Conservation (phyloP, 2,797 vertebrate species). For the Pteronotus mesoamericanus region DNA sequence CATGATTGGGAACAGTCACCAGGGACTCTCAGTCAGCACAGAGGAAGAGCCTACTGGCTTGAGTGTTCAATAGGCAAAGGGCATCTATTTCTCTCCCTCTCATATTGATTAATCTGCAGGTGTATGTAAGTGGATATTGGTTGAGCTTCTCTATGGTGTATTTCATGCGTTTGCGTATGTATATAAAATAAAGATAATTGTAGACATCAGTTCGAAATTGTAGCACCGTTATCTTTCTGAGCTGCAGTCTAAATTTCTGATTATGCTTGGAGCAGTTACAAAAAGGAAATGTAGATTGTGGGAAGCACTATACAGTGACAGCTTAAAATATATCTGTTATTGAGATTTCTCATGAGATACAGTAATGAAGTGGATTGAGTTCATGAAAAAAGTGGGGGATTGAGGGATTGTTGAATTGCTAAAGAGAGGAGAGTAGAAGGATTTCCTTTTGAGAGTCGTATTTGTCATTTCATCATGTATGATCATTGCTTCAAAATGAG, state of each 20-base stretch:
- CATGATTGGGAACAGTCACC: not conserved
- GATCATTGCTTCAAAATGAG: not conserved
- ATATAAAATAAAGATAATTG: not conserved
- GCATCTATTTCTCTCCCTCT: conserved; percentile 4
- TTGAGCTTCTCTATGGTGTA: not conserved
- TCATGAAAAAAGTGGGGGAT: not conserved
- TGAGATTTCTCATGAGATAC: not conserved
- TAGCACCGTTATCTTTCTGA: not conserved
- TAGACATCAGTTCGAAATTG: not conserved
- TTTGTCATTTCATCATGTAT: conserved; percentile 2
- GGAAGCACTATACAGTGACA: not conserved
- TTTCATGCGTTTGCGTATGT: not conserved
- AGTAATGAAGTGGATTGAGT: not conserved
- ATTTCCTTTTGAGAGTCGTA: not conserved
- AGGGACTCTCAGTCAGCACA: not conserved
- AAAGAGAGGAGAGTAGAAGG: not conserved
- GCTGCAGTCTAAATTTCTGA: not conserved
- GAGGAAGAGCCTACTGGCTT: not conserved
- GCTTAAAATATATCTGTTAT: not conserved
- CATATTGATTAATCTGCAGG: conserved; percentile 39
- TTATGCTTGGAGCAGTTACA: not conserved
- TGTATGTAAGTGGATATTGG: not conserved
- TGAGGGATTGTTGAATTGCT: not conserved
- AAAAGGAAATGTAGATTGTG: not conserved
- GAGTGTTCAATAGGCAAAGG: not conserved